Evolutionary conservation across 1,140 invertebrate species (phyloP).

Genomic region (Penaeus japonicus): DNA sequence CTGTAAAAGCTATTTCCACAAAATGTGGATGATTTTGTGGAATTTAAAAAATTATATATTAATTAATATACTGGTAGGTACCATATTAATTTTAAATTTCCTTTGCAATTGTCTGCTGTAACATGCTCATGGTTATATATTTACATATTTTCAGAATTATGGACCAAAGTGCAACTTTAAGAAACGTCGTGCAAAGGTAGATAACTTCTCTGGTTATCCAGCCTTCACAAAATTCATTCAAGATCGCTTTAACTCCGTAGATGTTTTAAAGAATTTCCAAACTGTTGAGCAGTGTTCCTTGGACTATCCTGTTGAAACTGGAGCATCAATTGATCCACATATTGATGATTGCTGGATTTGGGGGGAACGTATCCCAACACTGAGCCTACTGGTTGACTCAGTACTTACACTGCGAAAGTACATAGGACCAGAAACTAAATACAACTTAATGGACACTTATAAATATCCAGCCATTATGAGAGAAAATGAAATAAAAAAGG

Average conservation of each 20-base stretch:
- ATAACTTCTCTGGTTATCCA: constrained; percentile 89
- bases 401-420: constrained; percentile 82
- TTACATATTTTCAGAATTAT: constrained; percentile 77
- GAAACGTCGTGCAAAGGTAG: constrained; percentile 82
- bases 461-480: constrained; percentile 64
- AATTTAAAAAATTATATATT: too few species aligned
- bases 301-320: constrained; percentile 87
- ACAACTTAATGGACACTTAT: constrained; percentile 73
- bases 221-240: constrained; percentile 82
- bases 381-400: constrained; percentile 86
- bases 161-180: constrained; percentile 99
- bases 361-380: constrained; percentile 95
- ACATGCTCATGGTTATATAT: constrained; percentile 60
- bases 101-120: background rate
- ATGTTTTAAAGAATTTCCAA: constrained; percentile 77
- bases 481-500: constrained; percentile 59
- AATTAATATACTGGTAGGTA: background rate
- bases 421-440: constrained; percentile 70
- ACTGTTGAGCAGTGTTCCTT: constrained; percentile 97
- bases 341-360: constrained; percentile 99
- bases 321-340: constrained; percentile 95
- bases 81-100: background rate
- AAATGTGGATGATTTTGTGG: too few species aligned
- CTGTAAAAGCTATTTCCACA: background rate
- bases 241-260: constrained; percentile 75